These are phyloP conservation scores for Phragmatobia fuliginosa DNA, from an alignment of 2,888 invertebrate genomes.

Conservation along the genomic window DNA sequence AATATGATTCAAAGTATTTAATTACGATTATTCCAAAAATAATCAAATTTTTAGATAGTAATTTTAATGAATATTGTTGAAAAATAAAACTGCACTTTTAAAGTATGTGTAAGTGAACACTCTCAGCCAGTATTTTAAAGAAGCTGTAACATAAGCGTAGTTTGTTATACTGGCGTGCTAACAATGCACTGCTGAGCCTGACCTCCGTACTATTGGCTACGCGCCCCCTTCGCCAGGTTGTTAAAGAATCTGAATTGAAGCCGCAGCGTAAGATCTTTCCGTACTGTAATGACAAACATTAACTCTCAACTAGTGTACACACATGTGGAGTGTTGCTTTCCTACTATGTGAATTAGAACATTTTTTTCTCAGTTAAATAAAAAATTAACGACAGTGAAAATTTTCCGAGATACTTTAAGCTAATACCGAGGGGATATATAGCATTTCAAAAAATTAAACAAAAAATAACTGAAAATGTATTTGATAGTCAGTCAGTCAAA, in stretches of 20 bases:
- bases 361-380: slow-evolving; percentile 24
- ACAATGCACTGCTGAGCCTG: slow-evolving; percentile 74
- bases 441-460: too few relatives aligned
- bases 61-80: neutral
- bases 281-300: slow-evolving; percentile 92
- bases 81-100: slow-evolving; percentile 74
- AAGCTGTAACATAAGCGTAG: slow-evolving; percentile 83
- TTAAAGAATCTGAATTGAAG: slow-evolving; percentile 98
- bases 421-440: too few relatives aligned
- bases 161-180: slow-evolving; percentile 79
- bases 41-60: neutral
- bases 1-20: neutral
- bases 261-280: slow-evolving; percentile 98
- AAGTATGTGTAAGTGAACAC: slow-evolving; percentile 72
- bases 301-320: slow-evolving; percentile 69
- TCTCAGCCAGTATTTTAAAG: slow-evolving; percentile 56
- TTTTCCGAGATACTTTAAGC: too few relatives aligned
- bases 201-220: slow-evolving; percentile 91
- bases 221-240: slow-evolving; percentile 94
- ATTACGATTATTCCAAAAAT: too few relatives aligned
- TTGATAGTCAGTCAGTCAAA: neutral
- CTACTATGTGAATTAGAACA: slow-evolving; percentile 51
- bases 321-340: slow-evolving; percentile 53
- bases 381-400: neutral
- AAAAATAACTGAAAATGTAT: too few relatives aligned